These are phyloP conservation scores for Pandemis cinnamomeana DNA, from an alignment of 2,888 invertebrate species.

Conservation along the genomic window DNA sequence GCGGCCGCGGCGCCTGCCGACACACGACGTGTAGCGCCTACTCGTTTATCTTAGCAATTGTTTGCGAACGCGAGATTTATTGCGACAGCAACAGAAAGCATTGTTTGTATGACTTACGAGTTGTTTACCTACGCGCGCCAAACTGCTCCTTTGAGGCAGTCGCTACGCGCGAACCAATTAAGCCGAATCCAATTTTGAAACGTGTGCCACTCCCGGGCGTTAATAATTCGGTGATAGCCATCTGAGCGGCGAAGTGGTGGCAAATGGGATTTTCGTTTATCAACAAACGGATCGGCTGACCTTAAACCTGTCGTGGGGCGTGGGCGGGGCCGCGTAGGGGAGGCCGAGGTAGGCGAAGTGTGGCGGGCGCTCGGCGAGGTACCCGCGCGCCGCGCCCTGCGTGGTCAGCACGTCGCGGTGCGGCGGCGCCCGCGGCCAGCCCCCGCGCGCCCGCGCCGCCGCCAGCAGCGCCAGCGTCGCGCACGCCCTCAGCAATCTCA, in stretches of 20 bases:
- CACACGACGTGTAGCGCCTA: constrained; percentile 12
- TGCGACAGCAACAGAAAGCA: constrained; percentile 2
- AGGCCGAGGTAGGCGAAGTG: constrained; percentile 75
- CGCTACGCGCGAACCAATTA: neutral
- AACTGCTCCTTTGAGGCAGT: constrained; percentile 10
- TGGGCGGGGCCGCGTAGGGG: constrained; percentile 71
- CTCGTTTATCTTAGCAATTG: constrained; percentile 16
- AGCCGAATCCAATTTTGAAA: constrained; percentile 16
- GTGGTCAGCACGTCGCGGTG: constrained; percentile 65
- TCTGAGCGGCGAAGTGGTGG: constrained; percentile 46
- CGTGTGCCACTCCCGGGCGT: constrained; percentile 14
- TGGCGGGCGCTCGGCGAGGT: constrained; percentile 59
- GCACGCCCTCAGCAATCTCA: constrained; percentile 14
- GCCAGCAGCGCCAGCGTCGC: constrained; percentile 39
- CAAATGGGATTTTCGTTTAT: constrained; percentile 56
- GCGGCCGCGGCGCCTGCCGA: constrained; percentile 64
- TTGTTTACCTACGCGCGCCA: constrained; percentile 17
- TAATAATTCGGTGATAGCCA: constrained; percentile 50
- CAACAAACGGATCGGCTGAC: constrained; percentile 62
- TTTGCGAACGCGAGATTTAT: constrained; percentile 6
- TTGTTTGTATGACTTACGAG: constrained; percentile 8
- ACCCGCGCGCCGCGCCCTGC: constrained; percentile 72
- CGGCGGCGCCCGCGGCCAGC: constrained; percentile 47
- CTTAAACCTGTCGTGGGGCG: constrained; percentile 66
- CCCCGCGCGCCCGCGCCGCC: constrained; percentile 39